phyloP scores from a whole-genome alignment of 2,888 invertebrate species.

The Heliconius ismenius region DNA sequence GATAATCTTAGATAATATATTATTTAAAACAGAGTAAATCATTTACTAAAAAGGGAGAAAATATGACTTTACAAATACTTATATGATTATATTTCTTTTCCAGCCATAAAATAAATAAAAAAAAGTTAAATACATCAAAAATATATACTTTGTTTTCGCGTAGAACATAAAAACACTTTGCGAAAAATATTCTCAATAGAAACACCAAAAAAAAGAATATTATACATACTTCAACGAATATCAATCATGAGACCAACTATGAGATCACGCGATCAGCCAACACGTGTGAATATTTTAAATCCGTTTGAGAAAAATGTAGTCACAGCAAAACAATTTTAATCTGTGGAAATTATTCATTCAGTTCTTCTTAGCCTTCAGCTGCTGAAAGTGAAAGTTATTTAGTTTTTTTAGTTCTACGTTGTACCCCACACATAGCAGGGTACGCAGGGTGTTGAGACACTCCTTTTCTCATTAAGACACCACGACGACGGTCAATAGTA shows the following conservation, averaged over 20 bases:
- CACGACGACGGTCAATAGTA: too few relatives aligned
- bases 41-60: background rate
- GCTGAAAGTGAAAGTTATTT: background rate
- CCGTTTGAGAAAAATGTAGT: background rate
- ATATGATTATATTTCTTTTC: background rate
- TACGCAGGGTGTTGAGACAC: background rate
- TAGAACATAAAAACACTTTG: background rate
- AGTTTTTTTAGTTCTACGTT: background rate
- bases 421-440: background rate
- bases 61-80: background rate
- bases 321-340: background rate
- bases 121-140: background rate
- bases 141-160: background rate
- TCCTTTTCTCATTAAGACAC: too few relatives aligned
- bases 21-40: background rate
- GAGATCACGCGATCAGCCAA: slow-evolving; percentile 4
- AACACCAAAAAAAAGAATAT: background rate
- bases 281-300: slow-evolving; percentile 2
- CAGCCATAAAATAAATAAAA: background rate
- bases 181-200: background rate
- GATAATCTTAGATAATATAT: background rate
- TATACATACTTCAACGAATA: background rate
- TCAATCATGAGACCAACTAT: slow-evolving; percentile 1
- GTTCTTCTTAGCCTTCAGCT: too few relatives aligned
- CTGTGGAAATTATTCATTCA: too few relatives aligned